phyloP scores from a whole-genome alignment of 2,888 invertebrate genomes.

The Ichneumoninae sp. region DNA sequence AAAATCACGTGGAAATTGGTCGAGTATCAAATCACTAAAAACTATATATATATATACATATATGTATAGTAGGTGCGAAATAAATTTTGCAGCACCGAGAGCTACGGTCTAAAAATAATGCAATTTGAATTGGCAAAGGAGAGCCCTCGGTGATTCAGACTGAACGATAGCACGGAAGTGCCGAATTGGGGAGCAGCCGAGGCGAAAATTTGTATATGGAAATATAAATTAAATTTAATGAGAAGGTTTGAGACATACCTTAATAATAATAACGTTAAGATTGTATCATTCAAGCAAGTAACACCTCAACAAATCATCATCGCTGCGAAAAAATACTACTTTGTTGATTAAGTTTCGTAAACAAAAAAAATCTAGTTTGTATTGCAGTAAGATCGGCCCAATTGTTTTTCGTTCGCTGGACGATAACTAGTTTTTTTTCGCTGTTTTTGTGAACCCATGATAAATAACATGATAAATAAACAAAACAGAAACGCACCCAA shows the following conservation, averaged over 20 bases:
- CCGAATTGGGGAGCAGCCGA: background rate
- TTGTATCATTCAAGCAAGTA: background rate
- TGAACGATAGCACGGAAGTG: constrained; percentile 17
- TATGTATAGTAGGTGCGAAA: constrained; percentile 29
- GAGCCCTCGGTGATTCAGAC: background rate
- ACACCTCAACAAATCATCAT: background rate
- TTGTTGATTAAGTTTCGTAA: background rate
- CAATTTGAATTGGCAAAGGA: constrained; percentile 43
- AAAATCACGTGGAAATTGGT: background rate
- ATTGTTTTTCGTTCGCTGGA: background rate
- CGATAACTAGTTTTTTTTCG: background rate
- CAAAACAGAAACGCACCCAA: too few relatives aligned
- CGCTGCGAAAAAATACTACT: background rate
- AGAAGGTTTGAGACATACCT: background rate
- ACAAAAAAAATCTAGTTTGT: background rate
- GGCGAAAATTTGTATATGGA: constrained; percentile 2
- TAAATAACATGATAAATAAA: too few relatives aligned
- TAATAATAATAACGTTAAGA: background rate
- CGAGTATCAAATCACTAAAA: background rate
- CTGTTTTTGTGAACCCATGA: too few relatives aligned
- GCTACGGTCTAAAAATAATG: constrained; percentile 47
- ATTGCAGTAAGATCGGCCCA: too few relatives aligned
- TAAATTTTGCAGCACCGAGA: constrained; percentile 32
- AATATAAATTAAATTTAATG: background rate
- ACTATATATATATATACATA: background rate